Conservation (phyloP, 2,888 invertebrate genomes). For the Cactoblastis cactorum region DNA sequence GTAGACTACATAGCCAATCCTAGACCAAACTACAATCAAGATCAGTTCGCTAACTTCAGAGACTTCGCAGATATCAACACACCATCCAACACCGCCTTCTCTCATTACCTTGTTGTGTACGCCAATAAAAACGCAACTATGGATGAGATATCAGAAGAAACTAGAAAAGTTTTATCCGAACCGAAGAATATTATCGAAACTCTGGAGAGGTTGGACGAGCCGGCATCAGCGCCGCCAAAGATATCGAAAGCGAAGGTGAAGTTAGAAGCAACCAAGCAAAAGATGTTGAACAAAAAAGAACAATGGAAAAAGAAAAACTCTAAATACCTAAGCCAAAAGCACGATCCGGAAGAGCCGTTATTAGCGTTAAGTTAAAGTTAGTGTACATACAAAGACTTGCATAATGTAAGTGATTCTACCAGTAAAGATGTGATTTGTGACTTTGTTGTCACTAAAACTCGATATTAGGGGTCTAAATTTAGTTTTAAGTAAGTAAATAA, state of each 20-base stretch:
- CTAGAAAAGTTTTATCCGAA: slow-evolving; percentile 62
- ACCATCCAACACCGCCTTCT: slow-evolving; percentile 88
- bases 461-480: slow-evolving; percentile 58
- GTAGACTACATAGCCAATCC: slow-evolving; percentile 83
- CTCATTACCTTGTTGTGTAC: slow-evolving; percentile 90
- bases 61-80: slow-evolving; percentile 95
- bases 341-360: slow-evolving; percentile 81
- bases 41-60: slow-evolving; percentile 93
- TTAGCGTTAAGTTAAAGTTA: slow-evolving; percentile 82
- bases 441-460: slow-evolving; percentile 38
- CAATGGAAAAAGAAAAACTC: slow-evolving; percentile 67
- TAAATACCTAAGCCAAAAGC: slow-evolving; percentile 55
- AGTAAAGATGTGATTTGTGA: slow-evolving; percentile 40
- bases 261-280: slow-evolving; percentile 75
- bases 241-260: slow-evolving; percentile 83
- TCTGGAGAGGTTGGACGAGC: slow-evolving; percentile 84
- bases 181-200: slow-evolving; percentile 93
- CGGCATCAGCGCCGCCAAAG: slow-evolving; percentile 58
- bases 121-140: slow-evolving; percentile 87
- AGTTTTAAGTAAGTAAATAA: slow-evolving; percentile 37
- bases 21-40: slow-evolving; percentile 86
- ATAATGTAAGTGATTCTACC: slow-evolving; percentile 59
- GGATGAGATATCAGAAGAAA: slow-evolving; percentile 71
- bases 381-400: slow-evolving; percentile 65
- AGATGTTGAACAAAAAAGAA: slow-evolving; percentile 59